These are phyloP conservation scores for Platycheirus albimanus DNA, from an alignment of 2,888 invertebrate genomes.

Conservation along the genomic window DNA sequence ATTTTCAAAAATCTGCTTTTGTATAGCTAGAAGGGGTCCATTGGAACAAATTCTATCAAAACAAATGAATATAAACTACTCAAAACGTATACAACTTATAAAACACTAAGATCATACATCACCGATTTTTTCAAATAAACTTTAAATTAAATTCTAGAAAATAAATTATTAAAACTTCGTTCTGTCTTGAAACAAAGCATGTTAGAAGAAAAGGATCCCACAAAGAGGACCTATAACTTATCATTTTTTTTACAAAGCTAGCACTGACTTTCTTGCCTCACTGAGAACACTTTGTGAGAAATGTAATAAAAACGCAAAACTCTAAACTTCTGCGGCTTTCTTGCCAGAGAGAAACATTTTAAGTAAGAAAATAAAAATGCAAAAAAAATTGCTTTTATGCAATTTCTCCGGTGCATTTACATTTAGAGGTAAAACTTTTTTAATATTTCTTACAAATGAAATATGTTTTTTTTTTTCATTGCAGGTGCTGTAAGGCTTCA, in stretches of 20 bases:
- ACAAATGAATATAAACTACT: too few species aligned
- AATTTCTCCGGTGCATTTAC: constrained; percentile 53
- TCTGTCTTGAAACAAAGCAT: constrained; percentile 1
- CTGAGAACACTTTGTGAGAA: constrained; percentile 36
- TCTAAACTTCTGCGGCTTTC: constrained; percentile 45
- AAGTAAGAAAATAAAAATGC: constrained; percentile 1
- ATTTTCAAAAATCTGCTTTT: too few species aligned
- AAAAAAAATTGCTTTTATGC: constrained; percentile 51
- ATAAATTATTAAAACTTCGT: constrained; percentile 40
- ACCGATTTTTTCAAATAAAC: background rate
- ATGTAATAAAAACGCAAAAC: constrained; percentile 46
- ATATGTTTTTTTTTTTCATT: constrained; percentile 40
- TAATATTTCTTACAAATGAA: constrained; percentile 49
- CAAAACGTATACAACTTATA: too few species aligned
- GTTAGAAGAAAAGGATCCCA: too few species aligned
- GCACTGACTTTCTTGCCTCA: constrained; percentile 35
- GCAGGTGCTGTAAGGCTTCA: constrained; percentile 28
- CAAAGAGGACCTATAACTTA: constrained; percentile 26
- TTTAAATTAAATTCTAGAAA: constrained; percentile 13
- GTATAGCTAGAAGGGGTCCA: too few species aligned
- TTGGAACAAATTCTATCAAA: too few species aligned
- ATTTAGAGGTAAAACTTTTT: constrained; percentile 51
- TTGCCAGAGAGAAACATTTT: constrained; percentile 16
- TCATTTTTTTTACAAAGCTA: constrained; percentile 52
- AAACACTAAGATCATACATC: too few species aligned